A percentile compares a stretch with the other conserved stretches of the same genome.
Evolutionary conservation across 2,888 invertebrate genomes (phyloP).

Genomic region (Microctonus brassicae): DNA sequence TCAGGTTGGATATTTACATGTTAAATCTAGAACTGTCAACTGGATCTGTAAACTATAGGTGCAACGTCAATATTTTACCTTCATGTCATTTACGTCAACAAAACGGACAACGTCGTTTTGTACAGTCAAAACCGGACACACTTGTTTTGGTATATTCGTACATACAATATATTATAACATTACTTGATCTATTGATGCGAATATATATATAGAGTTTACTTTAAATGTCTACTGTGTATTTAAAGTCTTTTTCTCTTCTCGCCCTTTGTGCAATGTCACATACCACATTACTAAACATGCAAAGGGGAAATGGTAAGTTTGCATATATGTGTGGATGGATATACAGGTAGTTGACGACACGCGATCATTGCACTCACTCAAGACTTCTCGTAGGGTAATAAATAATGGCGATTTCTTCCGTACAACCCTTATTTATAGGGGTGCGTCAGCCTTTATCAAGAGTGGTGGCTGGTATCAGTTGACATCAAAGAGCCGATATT

Average conservation of each 20-base stretch:
- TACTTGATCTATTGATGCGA: background rate
- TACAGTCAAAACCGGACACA: conserved; percentile 13
- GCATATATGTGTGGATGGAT: conserved; percentile 39
- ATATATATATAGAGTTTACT: conserved; percentile 16
- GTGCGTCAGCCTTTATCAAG: conserved; percentile 59
- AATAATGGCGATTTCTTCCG: conserved; percentile 67
- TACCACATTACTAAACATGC: background rate
- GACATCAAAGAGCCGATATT: conserved; percentile 62
- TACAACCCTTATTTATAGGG: conserved; percentile 66
- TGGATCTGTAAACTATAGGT: conserved; percentile 29
- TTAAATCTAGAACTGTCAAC: conserved; percentile 17
- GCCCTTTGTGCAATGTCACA: background rate
- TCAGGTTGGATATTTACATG: background rate
- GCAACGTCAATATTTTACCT: conserved; percentile 25
- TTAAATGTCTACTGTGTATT: conserved; percentile 19
- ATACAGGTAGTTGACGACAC: conserved; percentile 56
- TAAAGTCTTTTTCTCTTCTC: background rate
- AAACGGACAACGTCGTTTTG: conserved; percentile 13
- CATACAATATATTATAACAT: background rate
- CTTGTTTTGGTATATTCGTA: conserved; percentile 12
- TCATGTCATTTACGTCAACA: conserved; percentile 17
- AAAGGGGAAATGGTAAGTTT: conserved; percentile 1
- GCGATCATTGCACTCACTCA: conserved; percentile 61
- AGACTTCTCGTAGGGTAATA: conserved; percentile 52
- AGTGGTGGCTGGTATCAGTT: conserved; percentile 58